Evolutionary conservation across 1,140 invertebrate genomes (phyloP).

Genomic region (Sarcophaga peregrina): DNA sequence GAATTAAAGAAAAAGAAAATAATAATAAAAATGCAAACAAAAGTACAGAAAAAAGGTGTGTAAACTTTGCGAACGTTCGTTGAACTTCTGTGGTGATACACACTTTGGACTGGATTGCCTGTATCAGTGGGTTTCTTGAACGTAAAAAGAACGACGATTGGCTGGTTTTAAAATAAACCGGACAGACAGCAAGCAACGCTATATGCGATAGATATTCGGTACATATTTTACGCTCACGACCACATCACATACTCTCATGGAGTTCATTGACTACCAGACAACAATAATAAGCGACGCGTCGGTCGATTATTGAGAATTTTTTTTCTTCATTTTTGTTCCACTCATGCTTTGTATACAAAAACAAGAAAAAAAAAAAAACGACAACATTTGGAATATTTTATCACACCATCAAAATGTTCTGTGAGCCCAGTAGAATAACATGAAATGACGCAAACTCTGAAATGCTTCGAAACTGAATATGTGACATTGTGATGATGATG

Average conservation of each 20-base stretch:
- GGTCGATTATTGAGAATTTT: background rate
- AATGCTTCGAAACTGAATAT: constrained; percentile 37
- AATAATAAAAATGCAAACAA: background rate
- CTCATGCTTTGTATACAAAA: background rate
- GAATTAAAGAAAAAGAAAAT: background rate
- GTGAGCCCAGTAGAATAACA: constrained; percentile 40
- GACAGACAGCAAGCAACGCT: background rate
- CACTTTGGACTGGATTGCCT: background rate
- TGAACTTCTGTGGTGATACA: background rate
- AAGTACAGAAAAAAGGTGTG: constrained; percentile 3
- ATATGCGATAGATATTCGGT: no score
- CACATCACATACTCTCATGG: background rate
- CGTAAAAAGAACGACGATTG: background rate
- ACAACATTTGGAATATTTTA: no score
- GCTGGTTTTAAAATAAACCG: constrained; percentile 11
- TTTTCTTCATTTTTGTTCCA: background rate
- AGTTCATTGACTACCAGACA: constrained; percentile 34
- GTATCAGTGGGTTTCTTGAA: background rate
- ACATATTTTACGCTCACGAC: background rate
- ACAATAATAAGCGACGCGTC: constrained; percentile 21
- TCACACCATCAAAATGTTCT: background rate
- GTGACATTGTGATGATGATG: no score
- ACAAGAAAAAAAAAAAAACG: no score
- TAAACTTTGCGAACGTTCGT: background rate
- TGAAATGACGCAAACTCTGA: constrained; percentile 48